Evolutionary conservation across 2,888 invertebrate species (phyloP).

Genomic region (Pachliopta kotzebuea): DNA sequence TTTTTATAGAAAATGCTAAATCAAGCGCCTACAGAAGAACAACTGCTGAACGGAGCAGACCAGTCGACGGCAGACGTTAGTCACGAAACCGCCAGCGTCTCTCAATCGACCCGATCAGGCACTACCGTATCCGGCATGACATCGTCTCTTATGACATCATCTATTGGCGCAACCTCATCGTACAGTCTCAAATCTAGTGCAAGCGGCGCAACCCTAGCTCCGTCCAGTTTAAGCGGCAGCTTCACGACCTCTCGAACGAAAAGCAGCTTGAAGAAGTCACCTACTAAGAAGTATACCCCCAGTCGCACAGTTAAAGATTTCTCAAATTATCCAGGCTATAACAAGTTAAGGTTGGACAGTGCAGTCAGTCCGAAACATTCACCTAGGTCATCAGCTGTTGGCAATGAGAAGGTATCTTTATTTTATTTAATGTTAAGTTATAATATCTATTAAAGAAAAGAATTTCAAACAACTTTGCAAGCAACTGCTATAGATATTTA

Average conservation of each 20-base stretch:
- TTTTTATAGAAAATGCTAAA: slow-evolving; percentile 66
- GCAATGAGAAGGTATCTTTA: slow-evolving; percentile 58
- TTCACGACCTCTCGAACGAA: slow-evolving; percentile 65
- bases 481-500: too few relatives aligned
- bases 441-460: too few relatives aligned
- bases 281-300: slow-evolving; percentile 67
- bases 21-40: slow-evolving; percentile 71
- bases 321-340: slow-evolving; percentile 65
- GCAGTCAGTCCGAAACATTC: slow-evolving; percentile 75
- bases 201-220: slow-evolving; percentile 66
- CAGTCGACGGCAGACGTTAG: slow-evolving; percentile 53
- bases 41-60: slow-evolving; percentile 55
- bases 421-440: not conserved
- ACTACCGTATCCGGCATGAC: slow-evolving; percentile 56
- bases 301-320: slow-evolving; percentile 56
- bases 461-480: too few relatives aligned
- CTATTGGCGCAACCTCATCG: slow-evolving; percentile 65
- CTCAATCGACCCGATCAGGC: slow-evolving; percentile 61
- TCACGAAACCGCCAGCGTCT: slow-evolving; percentile 59
- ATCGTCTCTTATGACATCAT: slow-evolving; percentile 59
- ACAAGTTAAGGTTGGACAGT: slow-evolving; percentile 72
- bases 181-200: slow-evolving; percentile 66
- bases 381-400: slow-evolving; percentile 51
- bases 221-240: slow-evolving; percentile 67
- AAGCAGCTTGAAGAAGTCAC: slow-evolving; percentile 68